Evolutionary conservation across 2,113 vertebrate genomes (phyloP).

Genomic region (Neofelis nebulosa): DNA sequence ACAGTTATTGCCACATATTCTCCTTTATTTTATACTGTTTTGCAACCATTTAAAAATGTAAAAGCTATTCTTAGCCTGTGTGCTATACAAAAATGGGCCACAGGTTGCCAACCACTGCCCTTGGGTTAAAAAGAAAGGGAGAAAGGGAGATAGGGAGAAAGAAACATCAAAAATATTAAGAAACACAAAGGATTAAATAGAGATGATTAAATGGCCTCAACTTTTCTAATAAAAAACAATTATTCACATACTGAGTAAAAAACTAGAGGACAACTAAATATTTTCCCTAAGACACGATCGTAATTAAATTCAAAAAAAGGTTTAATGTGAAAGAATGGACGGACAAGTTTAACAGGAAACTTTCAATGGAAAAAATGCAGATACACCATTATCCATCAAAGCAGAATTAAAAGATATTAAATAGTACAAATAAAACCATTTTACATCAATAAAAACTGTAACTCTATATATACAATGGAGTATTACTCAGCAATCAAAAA

Average conservation of each 20-base stretch:
- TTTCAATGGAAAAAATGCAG: conserved; percentile 22
- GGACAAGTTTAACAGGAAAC: conserved; percentile 2
- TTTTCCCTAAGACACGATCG: not conserved
- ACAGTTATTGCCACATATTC: not conserved
- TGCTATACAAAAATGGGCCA: not conserved
- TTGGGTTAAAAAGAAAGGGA: not conserved
- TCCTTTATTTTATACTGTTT: not conserved
- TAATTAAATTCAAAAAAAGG: not conserved
- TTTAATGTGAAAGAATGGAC: not conserved
- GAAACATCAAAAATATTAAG: not conserved
- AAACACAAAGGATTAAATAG: not conserved
- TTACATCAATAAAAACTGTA: conserved; percentile 33
- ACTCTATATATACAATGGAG: not conserved
- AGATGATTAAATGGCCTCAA: not conserved
- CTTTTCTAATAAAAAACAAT: not conserved
- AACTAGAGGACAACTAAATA: not conserved
- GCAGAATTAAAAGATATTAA: conserved; percentile 45
- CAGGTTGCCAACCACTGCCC: not conserved
- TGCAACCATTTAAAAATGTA: not conserved
- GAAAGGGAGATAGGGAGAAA: not conserved
- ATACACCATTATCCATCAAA: conserved; percentile 14
- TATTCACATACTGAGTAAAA: not conserved
- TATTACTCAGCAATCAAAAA: no score
- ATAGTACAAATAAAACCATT: conserved; percentile 29
- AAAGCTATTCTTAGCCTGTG: not conserved